A percentile compares a stretch with the other conserved stretches of the same genome.
phyloP scores from a whole-genome alignment of 2,797 vertebrate genomes.

The Anguilla marmorata region DNA sequence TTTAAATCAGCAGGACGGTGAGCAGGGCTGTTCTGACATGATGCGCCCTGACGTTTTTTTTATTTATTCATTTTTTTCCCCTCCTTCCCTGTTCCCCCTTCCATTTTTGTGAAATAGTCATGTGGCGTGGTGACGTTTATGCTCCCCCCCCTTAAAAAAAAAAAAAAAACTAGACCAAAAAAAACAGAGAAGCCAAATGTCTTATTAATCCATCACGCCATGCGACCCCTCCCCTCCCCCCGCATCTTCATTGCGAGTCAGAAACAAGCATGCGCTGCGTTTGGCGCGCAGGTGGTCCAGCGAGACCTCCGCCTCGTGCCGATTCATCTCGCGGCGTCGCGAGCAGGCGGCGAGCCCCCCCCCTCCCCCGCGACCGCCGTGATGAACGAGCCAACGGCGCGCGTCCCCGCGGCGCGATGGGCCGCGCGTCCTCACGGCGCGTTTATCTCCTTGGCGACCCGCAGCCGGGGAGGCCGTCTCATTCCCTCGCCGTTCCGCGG shows the following conservation, averaged over 20 bases:
- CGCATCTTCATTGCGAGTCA: slow-evolving; percentile 20
- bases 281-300: slow-evolving; percentile 35
- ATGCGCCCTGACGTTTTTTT: neutral
- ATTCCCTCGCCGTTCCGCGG: neutral
- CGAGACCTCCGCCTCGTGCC: slow-evolving; percentile 26
- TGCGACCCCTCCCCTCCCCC: neutral
- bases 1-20: neutral
- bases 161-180: no score
- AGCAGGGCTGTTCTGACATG: neutral
- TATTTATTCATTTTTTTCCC: no score
- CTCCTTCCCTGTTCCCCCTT: neutral
- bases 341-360: neutral
- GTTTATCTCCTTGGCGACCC: neutral
- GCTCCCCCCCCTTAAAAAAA: no score
- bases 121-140: no score
- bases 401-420: neutral
- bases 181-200: slow-evolving; percentile 2
- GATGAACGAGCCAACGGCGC: neutral
- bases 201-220: slow-evolving; percentile 21
- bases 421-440: neutral
- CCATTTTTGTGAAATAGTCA: no score
- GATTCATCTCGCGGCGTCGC: slow-evolving; percentile 24
- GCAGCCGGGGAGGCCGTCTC: neutral
- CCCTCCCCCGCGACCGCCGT: neutral
- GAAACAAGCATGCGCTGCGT: slow-evolving; percentile 5